Evolutionary conservation across 1,140 invertebrate genomes (phyloP).

Genomic region (Zaprionus kolodkinae): DNA sequence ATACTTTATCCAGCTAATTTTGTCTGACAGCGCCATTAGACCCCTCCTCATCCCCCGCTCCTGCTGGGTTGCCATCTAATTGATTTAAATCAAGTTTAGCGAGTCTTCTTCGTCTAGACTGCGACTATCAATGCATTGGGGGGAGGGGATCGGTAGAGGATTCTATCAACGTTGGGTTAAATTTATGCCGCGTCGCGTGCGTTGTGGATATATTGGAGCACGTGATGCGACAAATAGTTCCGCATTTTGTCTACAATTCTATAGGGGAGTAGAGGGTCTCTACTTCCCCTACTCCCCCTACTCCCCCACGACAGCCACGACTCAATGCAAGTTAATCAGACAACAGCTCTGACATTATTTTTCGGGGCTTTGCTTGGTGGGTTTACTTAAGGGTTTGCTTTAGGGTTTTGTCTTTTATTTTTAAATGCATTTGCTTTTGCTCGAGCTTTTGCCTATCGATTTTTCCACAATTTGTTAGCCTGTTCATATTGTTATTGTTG

Average conservation of each 20-base stretch:
- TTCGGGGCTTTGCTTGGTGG: conserved; percentile 40
- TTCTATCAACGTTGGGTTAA: conserved; percentile 18
- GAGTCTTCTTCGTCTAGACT: conserved; percentile 64
- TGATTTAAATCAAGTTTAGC: conserved; percentile 80
- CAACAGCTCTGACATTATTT: conserved; percentile 47
- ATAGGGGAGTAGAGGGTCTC: no score
- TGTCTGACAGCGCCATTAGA: conserved; percentile 68
- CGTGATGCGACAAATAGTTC: conserved; percentile 82
- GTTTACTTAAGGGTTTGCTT: conserved; percentile 30
- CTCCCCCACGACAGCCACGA: not conserved
- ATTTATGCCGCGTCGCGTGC: conserved; percentile 72
- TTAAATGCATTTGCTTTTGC: conserved; percentile 63
- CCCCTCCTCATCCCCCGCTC: not conserved
- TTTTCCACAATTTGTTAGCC: conserved; percentile 71
- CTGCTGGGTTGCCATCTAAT: conserved; percentile 52
- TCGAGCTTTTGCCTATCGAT: conserved; percentile 65
- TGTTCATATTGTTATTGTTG: conserved; percentile 38
- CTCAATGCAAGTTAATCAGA: conserved; percentile 70
- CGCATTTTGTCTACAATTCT: conserved; percentile 57
- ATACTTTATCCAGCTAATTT: conserved; percentile 77
- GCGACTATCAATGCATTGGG: conserved; percentile 71
- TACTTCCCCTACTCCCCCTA: not conserved
- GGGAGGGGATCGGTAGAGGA: conserved; percentile 30
- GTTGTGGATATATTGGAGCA: conserved; percentile 73
- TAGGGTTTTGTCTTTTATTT: conserved; percentile 40